phyloP scores from a whole-genome alignment of 2,797 vertebrate species.

The Phoebastria nigripes region DNA sequence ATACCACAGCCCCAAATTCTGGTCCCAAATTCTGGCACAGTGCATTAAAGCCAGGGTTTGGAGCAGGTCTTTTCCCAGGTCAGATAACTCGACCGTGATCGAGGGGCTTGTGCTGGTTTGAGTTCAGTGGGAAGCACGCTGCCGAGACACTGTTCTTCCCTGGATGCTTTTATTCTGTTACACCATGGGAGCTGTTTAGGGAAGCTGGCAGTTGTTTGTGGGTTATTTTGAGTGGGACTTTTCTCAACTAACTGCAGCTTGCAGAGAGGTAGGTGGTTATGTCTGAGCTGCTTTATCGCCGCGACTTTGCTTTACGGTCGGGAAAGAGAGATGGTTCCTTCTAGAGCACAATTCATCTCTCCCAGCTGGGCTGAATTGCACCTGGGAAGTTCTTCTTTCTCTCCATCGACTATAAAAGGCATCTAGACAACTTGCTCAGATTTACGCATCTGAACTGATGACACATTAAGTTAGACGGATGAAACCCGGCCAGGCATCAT shows the following conservation, averaged over 20 bases:
- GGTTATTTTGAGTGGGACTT: constrained; percentile 27
- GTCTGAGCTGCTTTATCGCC: background rate
- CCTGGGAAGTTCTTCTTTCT: constrained; percentile 11
- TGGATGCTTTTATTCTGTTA: background rate
- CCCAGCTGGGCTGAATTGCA: constrained; percentile 29
- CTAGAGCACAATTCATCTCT: constrained; percentile 28
- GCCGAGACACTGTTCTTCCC: accelerated
- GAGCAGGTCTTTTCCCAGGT: background rate
- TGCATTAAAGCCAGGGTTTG: background rate
- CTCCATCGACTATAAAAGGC: background rate
- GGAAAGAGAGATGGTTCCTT: background rate
- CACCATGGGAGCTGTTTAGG: background rate
- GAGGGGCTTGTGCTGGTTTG: background rate
- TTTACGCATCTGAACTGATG: background rate
- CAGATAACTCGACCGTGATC: accelerated
- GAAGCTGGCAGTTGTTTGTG: background rate
- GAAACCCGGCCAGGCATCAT: background rate
- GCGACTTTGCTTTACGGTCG: background rate
- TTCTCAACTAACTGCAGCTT: constrained; percentile 24
- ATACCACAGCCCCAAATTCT: background rate
- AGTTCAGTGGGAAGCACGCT: accelerated
- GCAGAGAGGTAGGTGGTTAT: constrained; percentile 1
- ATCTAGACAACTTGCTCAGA: background rate
- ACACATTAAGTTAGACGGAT: background rate
- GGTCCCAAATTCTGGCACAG: background rate